phyloP scores from a whole-genome alignment of 2,113 vertebrate genomes.

The Syngnathus floridae region DNA sequence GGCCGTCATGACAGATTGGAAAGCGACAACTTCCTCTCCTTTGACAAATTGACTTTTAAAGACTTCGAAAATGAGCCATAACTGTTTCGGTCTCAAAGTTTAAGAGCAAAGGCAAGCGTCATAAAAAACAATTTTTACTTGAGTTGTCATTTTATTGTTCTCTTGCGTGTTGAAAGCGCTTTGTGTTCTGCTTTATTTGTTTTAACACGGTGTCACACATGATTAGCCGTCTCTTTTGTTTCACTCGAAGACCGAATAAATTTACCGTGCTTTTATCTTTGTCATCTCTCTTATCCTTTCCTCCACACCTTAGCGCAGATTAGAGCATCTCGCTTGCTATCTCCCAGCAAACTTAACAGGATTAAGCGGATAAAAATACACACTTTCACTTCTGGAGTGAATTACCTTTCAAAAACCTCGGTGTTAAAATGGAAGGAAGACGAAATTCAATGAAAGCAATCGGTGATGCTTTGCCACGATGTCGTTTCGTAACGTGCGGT shows the following conservation, averaged over 20 bases:
- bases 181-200: slow-evolving; percentile 2
- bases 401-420: slow-evolving; percentile 53
- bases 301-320: slow-evolving; percentile 63
- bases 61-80: neutral
- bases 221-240: neutral
- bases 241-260: slow-evolving; percentile 1
- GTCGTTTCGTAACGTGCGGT: neutral
- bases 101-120: slow-evolving; percentile 5
- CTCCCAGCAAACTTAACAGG: slow-evolving; percentile 56
- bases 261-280: slow-evolving; percentile 33
- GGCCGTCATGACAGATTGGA: slow-evolving; percentile 56
- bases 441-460: neutral
- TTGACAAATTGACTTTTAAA: slow-evolving; percentile 9
- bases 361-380: slow-evolving; percentile 55
- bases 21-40: slow-evolving; percentile 67
- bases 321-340: slow-evolving; percentile 42
- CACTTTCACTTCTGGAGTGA: slow-evolving; percentile 43
- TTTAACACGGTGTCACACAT: neutral
- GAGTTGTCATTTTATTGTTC: slow-evolving; percentile 2
- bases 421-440: neutral
- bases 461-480: neutral
- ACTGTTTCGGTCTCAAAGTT: slow-evolving; percentile 11
- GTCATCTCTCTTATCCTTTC: slow-evolving; percentile 54
- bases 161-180: neutral
- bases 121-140: slow-evolving; percentile 4